A percentile compares a stretch with the other conserved stretches of the same genome.
Evolutionary conservation across 2,888 invertebrate genomes (phyloP).

Genomic region (Apodemia duryi): DNA sequence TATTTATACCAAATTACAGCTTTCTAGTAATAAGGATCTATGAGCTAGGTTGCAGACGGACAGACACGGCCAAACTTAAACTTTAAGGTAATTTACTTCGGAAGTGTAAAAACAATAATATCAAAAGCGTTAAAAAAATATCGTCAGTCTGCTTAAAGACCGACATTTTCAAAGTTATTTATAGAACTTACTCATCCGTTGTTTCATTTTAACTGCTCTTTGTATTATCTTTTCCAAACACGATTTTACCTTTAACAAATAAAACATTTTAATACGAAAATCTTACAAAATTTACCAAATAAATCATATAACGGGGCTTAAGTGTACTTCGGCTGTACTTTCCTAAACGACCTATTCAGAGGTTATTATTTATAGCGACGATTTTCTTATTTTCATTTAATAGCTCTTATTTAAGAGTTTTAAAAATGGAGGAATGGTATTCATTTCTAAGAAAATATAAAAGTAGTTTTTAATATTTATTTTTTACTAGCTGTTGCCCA

Average conservation of each 20-base stretch:
- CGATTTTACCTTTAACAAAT: conserved; percentile 6
- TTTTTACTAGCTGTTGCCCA: no score
- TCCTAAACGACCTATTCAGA: neutral
- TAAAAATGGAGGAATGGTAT: no score
- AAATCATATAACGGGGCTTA: conserved; percentile 3
- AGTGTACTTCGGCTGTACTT: conserved; percentile 3
- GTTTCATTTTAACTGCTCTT: neutral
- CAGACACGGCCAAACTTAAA: no score
- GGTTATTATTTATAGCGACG: conserved; percentile 4
- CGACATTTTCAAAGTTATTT: neutral
- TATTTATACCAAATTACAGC: no score
- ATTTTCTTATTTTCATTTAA: conserved; percentile 8
- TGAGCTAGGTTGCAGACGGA: no score
- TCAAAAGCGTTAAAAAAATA: no score
- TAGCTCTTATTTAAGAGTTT: neutral
- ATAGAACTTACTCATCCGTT: neutral
- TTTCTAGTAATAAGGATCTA: no score
- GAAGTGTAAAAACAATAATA: no score
- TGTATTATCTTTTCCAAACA: neutral
- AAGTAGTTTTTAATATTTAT: no score
- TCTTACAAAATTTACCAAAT: conserved; percentile 6
- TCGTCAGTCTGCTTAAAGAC: no score
- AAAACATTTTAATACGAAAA: conserved; percentile 3
- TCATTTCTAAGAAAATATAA: no score
- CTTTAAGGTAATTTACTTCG: no score